Evolutionary conservation across 2,797 vertebrate species (phyloP), one percentile per base, ranked within the genome.

Genomic region (Brachymystax lenok): DNA sequence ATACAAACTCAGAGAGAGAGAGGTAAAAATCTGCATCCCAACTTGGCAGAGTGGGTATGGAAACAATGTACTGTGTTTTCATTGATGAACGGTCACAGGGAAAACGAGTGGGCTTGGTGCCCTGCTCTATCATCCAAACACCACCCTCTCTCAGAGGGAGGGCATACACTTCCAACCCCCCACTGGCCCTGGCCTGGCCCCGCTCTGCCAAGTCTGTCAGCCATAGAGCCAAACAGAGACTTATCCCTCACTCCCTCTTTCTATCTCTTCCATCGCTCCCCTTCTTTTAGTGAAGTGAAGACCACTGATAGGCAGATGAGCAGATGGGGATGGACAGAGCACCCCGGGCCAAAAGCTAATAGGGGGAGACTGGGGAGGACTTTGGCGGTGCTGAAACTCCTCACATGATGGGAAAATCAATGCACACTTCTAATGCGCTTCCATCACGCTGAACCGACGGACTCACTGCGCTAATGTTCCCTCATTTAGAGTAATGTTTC

Each of bases 401-500:
- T 86, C 81, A 88, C 91, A 91, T 91, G 91, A 93, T 88, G 89
- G 88, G 83, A 88, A 93, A 93, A 93, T 94, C 93, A 87, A 93
- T 94, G 88, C 77, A 77, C 79, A 88, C 82, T 86, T 89, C 84
- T 84, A 91, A 85, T 82, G 81, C 81, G 88, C 88, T 88, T 89
- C 86, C 85, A 87, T 89, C 81, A 78, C 68, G 80, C 74, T 69
- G 82, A 82, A 88, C 80, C 76, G 86, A 88, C 81, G 83, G 85
- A 77, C 61, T 84, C 77, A 24, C 59, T 71, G 21, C 68, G 75
- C 80, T 88, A 87, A 91, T 85, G 83, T 71, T 80, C 83, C 83
- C 79, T 89, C 84, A 88, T 92, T 90, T 84, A 51, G 84, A 82
- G 80, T 85, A 85, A 80, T 79, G 84, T 80, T 86, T 88, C 80